Evolutionary conservation across 2,888 invertebrate species (phyloP).

Genomic region (Suillia variegata): DNA sequence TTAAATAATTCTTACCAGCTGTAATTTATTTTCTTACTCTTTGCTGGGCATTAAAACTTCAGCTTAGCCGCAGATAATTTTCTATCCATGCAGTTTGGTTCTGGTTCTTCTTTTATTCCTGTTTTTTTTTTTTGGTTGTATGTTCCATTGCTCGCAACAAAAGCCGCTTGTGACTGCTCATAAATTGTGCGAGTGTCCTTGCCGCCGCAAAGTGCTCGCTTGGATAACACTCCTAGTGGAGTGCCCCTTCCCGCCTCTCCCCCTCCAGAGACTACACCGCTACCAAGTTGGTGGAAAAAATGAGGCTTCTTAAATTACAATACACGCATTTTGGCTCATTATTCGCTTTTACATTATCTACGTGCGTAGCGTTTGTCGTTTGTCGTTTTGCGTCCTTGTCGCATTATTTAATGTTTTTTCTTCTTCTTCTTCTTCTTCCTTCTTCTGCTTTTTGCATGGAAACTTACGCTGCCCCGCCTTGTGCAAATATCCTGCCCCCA

Average conservation of each 20-base stretch:
- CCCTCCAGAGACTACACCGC: too few relatives aligned
- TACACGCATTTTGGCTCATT: conserved; percentile 35
- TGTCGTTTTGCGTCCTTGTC: conserved; percentile 5
- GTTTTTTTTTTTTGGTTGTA: not conserved
- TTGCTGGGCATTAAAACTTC: too few relatives aligned
- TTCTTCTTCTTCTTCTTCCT: too few relatives aligned
- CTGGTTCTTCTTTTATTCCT: too few relatives aligned
- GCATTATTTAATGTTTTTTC: too few relatives aligned
- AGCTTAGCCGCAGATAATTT: too few relatives aligned
- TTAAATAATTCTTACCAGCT: too few relatives aligned
- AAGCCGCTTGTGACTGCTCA: conserved; percentile 16
- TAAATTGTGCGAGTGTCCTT: conserved; percentile 17
- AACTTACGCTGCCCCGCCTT: not conserved
- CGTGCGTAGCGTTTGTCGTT: conserved; percentile 17
- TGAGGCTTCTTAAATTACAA: conserved; percentile 35
- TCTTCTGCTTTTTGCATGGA: not conserved
- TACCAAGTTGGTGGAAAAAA: conserved; percentile 12
- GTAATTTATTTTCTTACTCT: not conserved
- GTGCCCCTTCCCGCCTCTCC: too few relatives aligned
- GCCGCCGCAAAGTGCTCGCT: not conserved
- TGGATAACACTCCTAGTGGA: too few relatives aligned
- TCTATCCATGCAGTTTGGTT: too few relatives aligned
- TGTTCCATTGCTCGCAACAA: not conserved
- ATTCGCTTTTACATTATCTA: conserved; percentile 24
- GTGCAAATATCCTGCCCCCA: not conserved